phyloP scores from a whole-genome alignment of 2,797 vertebrate species.

The Semaprochilodus insignis region DNA sequence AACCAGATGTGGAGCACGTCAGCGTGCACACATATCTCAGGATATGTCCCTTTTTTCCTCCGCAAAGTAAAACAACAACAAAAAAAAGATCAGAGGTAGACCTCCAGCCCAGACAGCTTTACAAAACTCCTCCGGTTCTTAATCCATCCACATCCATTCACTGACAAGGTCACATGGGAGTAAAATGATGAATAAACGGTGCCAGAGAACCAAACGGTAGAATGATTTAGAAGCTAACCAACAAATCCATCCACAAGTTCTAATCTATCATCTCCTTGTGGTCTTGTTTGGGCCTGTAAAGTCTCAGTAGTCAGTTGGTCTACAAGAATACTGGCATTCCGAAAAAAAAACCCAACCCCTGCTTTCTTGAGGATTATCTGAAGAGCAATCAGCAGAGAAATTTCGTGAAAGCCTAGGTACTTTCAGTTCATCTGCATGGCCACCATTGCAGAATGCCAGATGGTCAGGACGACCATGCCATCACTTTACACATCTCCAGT shows the following conservation, averaged over 20 bases:
- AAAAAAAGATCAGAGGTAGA: constrained; percentile 62
- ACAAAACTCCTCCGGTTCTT: constrained; percentile 43
- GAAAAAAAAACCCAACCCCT: neutral
- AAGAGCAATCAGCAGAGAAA: neutral
- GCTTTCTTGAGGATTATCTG: neutral
- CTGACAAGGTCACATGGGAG: neutral
- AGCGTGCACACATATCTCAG: constrained; percentile 61
- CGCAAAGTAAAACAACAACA: constrained; percentile 24
- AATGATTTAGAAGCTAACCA: neutral
- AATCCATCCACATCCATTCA: neutral
- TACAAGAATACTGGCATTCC: neutral
- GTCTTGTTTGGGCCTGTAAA: neutral
- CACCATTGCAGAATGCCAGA: neutral
- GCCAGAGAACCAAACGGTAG: neutral
- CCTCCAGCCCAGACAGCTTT: constrained; percentile 55
- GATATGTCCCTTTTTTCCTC: constrained; percentile 65
- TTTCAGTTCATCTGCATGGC: neutral
- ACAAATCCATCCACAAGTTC: neutral
- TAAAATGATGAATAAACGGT: neutral
- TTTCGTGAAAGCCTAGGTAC: neutral
- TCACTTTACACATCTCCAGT: neutral
- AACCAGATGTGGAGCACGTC: constrained; percentile 76
- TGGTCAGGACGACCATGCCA: neutral
- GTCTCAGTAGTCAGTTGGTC: neutral
- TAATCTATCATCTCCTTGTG: neutral